These are phyloP conservation scores for Heliangelus exortis DNA, from an alignment of 2,797 vertebrate species.

Conservation along the genomic window DNA sequence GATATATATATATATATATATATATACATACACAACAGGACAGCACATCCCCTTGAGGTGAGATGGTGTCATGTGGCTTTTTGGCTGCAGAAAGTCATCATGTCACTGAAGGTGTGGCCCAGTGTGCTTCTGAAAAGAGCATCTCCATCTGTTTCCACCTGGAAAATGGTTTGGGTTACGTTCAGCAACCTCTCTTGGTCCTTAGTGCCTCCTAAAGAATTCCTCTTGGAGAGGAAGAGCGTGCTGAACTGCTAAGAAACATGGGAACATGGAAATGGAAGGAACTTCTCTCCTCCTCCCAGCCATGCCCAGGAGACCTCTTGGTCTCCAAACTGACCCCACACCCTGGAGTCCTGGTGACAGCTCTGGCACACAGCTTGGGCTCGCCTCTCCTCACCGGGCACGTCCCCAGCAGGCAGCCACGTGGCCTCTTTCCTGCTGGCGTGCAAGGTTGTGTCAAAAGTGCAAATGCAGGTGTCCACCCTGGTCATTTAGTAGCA, in stretches of 20 bases:
- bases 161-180: not conserved
- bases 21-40: not conserved
- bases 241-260: not conserved
- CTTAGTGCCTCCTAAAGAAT: conserved; percentile 28
- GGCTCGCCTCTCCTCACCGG: not conserved
- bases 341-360: not conserved
- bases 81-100: not conserved
- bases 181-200: not conserved
- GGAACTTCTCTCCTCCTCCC: conserved; percentile 59
- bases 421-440: conserved; percentile 82
- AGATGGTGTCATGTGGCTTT: not conserved
- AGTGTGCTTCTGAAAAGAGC: not conserved
- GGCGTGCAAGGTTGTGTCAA: conserved; percentile 77
- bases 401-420: conserved; percentile 57
- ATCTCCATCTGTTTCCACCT: not conserved
- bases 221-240: conserved; percentile 64
- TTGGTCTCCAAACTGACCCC: conserved; percentile 22
- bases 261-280: conserved; percentile 10
- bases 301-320: not conserved
- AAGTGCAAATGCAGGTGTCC: conserved; percentile 81
- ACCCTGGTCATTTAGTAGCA: conserved; percentile 85
- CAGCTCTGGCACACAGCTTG: conserved; percentile 45
- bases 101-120: fast-evolving
- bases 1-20: no score
- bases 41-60: fast-evolving